Percentiles rank a stretch among this genome's conserved stretches.
Evolutionary conservation across 2,113 vertebrate species (phyloP).

Genomic region (Rafetus swinhoei): DNA sequence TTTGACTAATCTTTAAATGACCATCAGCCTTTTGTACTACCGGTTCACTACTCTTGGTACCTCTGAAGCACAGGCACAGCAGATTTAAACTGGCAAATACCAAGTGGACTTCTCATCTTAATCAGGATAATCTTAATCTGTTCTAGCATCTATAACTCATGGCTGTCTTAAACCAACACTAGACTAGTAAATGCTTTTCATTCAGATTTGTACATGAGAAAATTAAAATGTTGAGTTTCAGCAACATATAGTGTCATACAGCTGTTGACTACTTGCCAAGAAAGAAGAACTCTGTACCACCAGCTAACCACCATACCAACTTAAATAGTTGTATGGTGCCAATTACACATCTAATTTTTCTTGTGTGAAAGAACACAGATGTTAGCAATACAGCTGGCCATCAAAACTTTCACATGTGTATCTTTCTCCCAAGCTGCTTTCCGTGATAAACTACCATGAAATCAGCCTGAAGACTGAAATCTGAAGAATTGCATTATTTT

Average conservation of each 20-base stretch:
- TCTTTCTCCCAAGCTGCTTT: constrained; percentile 51
- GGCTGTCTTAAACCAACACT: constrained; percentile 38
- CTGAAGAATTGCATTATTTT: constrained; percentile 60
- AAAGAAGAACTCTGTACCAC: constrained; percentile 49
- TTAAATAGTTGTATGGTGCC: constrained; percentile 59
- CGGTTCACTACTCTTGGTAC: not conserved
- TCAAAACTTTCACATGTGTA: constrained; percentile 42
- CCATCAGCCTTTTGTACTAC: not conserved
- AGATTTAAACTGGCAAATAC: not conserved
- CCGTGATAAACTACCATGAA: constrained; percentile 57
- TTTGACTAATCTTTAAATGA: not conserved
- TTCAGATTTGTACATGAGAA: constrained; percentile 30
- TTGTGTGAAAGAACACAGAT: constrained; percentile 71
- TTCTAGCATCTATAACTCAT: constrained; percentile 24
- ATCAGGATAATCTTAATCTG: not conserved
- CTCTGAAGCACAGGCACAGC: not conserved
- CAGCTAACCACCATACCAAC: constrained; percentile 34
- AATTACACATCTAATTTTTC: constrained; percentile 60
- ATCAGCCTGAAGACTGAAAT: constrained; percentile 59
- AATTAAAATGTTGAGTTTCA: constrained; percentile 52
- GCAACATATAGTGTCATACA: constrained; percentile 36
- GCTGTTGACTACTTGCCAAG: constrained; percentile 42
- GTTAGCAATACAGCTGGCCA: constrained; percentile 67
- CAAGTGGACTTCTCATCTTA: not conserved
- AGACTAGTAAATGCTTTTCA: constrained; percentile 55